A percentile compares a stretch with the other conserved stretches of the same genome.
These are phyloP conservation scores for Sclerurus mexicanus DNA, from an alignment of 2,113 vertebrate genomes.

Conservation along the genomic window DNA sequence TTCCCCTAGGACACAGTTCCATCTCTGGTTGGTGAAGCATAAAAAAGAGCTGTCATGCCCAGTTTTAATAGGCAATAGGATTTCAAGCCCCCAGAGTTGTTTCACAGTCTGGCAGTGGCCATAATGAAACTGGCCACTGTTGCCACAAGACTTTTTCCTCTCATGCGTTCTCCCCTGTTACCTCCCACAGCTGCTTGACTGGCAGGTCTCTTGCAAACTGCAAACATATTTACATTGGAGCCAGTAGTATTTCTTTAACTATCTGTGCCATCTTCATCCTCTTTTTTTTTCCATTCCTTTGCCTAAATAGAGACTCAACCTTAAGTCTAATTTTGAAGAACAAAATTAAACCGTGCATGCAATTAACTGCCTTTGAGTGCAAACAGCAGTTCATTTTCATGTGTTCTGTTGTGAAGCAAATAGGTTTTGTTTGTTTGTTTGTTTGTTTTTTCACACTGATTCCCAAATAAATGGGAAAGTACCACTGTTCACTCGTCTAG, in stretches of 20 bases:
- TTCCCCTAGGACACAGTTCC: conserved; percentile 68
- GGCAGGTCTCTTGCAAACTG: conserved; percentile 60
- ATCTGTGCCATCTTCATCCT: background rate
- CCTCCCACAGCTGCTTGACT: conserved; percentile 71
- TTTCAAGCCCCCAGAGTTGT: conserved; percentile 75
- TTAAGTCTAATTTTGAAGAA: conserved; percentile 44
- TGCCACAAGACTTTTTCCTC: conserved; percentile 74
- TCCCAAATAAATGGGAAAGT: conserved; percentile 50
- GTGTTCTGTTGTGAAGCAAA: conserved; percentile 44
- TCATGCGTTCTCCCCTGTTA: conserved; percentile 64
- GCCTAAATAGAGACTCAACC: background rate
- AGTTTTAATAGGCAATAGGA: conserved; percentile 78
- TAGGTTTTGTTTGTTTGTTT: conserved; percentile 47
- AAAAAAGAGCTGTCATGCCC: conserved; percentile 76
- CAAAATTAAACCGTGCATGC: conserved; percentile 40
- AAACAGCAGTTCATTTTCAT: conserved; percentile 53
- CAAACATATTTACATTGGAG: conserved; percentile 66
- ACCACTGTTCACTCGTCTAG: background rate
- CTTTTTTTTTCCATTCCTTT: background rate
- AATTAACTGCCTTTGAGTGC: conserved; percentile 32
- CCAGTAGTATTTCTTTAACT: conserved; percentile 26
- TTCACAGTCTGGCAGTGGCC: conserved; percentile 73
- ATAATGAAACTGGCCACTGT: conserved; percentile 75
- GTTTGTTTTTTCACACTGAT: conserved; percentile 30
- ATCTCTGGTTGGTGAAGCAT: conserved; percentile 76